phyloP scores from a whole-genome alignment of 2,797 vertebrate species.

The Lacerta bilineata region DNA sequence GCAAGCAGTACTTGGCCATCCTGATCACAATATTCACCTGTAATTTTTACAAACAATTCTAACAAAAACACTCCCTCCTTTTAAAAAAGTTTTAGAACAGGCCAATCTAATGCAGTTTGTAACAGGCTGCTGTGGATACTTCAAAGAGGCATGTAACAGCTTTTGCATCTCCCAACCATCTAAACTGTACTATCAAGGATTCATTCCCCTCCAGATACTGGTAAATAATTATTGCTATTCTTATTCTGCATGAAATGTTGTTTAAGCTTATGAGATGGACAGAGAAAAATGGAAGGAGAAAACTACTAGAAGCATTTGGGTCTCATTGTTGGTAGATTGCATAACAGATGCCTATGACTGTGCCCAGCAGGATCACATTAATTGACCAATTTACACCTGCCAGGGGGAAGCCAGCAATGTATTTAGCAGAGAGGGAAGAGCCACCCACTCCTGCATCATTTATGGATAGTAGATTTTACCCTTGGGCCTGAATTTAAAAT shows the following conservation, averaged over 20 bases:
- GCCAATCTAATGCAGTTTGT: background rate
- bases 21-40: background rate
- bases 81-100: background rate
- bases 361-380: slow-evolving; percentile 27
- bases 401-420: slow-evolving; percentile 29
- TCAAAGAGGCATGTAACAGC: background rate
- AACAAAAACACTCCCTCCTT: background rate
- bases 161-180: background rate
- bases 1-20: background rate
- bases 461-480: slow-evolving; percentile 56
- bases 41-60: background rate
- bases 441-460: slow-evolving; percentile 56
- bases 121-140: background rate
- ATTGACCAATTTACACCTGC: slow-evolving; percentile 26
- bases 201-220: background rate
- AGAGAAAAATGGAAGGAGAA: slow-evolving; percentile 13
- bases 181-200: slow-evolving; percentile 11
- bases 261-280: background rate
- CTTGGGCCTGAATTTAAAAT: slow-evolving; percentile 57
- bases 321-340: slow-evolving; percentile 8
- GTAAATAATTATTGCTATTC: background rate
- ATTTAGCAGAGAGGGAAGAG: background rate
- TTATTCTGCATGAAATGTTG: background rate
- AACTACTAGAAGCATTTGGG: background rate
- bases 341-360: slow-evolving; percentile 26